Percentiles rank a stretch among this genome's conserved stretches.
phyloP scores from a whole-genome alignment of 2,888 invertebrate genomes.

The Eustalomyia histrio region DNA sequence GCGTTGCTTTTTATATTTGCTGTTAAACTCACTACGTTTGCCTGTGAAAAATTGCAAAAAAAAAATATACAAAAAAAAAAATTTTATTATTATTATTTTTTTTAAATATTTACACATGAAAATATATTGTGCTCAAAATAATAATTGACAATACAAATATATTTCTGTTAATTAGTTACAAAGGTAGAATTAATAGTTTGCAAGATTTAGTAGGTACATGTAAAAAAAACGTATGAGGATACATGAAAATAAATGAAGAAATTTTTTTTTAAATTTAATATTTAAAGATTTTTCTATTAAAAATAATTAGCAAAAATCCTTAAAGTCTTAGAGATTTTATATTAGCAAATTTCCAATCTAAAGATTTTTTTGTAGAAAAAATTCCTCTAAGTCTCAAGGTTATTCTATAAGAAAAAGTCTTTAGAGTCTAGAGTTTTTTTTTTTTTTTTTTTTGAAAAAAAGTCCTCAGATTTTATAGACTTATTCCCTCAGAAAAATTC shows the following conservation, averaged over 20 bases:
- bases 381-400: too few relatives aligned
- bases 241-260: background rate
- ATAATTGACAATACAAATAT: slow-evolving; percentile 16
- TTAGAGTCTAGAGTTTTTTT: too few relatives aligned
- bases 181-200: background rate
- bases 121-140: slow-evolving; percentile 35
- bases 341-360: too few relatives aligned
- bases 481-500: too few relatives aligned
- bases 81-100: slow-evolving; percentile 57
- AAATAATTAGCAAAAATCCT: too few relatives aligned
- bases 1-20: slow-evolving; percentile 52
- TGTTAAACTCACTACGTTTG: slow-evolving; percentile 65
- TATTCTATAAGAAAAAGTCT: too few relatives aligned
- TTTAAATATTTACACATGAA: slow-evolving; percentile 14
- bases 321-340: too few relatives aligned
- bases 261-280: too few relatives aligned
- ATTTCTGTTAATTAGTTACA: background rate
- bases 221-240: background rate
- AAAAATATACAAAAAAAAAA: slow-evolving; percentile 54
- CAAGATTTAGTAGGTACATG: background rate
- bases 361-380: too few relatives aligned
- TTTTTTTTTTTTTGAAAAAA: too few relatives aligned
- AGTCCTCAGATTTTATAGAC: too few relatives aligned
- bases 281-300: too few relatives aligned
- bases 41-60: slow-evolving; percentile 64